Evolutionary conservation across 1,140 invertebrate genomes (phyloP), one percentile per base, ranked within the genome.

Genomic region (Drosophila arawakana): DNA sequence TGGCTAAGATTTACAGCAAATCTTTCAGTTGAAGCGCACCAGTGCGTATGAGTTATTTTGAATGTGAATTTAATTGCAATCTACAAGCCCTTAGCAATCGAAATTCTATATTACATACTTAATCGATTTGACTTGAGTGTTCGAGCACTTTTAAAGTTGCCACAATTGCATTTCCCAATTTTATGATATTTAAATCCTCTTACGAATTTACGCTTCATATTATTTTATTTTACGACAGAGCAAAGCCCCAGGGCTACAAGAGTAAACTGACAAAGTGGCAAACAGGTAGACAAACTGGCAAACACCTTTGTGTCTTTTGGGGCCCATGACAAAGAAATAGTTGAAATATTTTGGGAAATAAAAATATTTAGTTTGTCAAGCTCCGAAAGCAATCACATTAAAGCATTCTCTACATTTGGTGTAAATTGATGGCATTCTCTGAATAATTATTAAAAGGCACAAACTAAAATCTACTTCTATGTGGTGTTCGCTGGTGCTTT

Each of bases 21-120:
- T 61, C 55, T 44, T 18, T 61, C 60, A 66, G 37, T 66, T 67
- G 7, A 52, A 25, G 50, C 55, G 84, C 84, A 89, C 69, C 84
- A 89, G 84, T 88, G 83, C 83, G 83, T 89, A 83, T 88, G 80
- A 89, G 57, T 79, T 62, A 69, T 43, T 80, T 70, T 75, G 74
- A 89, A 84, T 78, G 73, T 76, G 63, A 67, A 73, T 76, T 76
- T 88, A 76, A 88, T 89, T 84, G 76, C 72, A 79, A 55, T 71
- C 71, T 63, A 10, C 57, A 50, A 58, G 1, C 13, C 50, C 43
- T 8, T 15, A 44, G 30, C 34, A 46, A 70, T 47, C 37, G 41
- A 39, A 72, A 54, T 25, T 73, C 25, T 25, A 67, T 73, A 73
- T 76, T 72, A 41, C 68, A 70, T 52, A 9, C 57, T 49, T 63